A percentile compares a stretch with the other conserved stretches of the same genome.
phyloP scores from a whole-genome alignment of 2,888 invertebrate species.

The Odontothrips loti region DNA sequence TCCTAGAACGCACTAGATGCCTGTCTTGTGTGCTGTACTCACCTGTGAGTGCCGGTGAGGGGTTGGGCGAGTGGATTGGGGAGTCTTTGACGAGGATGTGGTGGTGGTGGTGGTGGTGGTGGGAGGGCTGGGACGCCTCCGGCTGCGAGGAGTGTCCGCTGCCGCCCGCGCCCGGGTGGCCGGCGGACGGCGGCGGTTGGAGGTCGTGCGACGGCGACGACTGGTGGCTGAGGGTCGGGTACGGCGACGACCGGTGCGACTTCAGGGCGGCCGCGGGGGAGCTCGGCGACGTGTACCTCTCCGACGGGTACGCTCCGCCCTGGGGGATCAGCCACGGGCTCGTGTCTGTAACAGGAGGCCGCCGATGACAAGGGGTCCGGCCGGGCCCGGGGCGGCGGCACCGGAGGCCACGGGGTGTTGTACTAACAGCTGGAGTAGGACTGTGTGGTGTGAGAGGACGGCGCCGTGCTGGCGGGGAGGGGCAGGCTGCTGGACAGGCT shows the following conservation, averaged over 20 bases:
- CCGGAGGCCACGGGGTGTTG: not conserved
- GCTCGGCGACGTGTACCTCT: constrained; percentile 30
- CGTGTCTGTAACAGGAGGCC: constrained; percentile 43
- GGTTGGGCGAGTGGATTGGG: not conserved
- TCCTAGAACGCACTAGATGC: too few species aligned
- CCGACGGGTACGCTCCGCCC: constrained; percentile 37
- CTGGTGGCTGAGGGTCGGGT: constrained; percentile 26
- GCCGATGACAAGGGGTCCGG: too few species aligned
- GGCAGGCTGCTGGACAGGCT: constrained; percentile 35
- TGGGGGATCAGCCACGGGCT: constrained; percentile 50
- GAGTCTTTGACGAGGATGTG: constrained; percentile 32
- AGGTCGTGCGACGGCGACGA: constrained; percentile 28
- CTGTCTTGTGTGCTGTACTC: too few species aligned
- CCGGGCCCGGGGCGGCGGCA: not conserved
- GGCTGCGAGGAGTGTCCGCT: constrained; percentile 30
- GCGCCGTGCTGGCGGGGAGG: constrained; percentile 34
- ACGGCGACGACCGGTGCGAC: constrained; percentile 15
- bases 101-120: constrained; percentile 33
- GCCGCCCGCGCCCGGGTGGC: constrained; percentile 27
- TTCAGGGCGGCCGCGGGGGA: constrained; percentile 13
- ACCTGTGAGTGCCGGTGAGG: not conserved
- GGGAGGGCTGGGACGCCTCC: constrained; percentile 27
- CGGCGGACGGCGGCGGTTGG: constrained; percentile 28
- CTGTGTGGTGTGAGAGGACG: constrained; percentile 32
- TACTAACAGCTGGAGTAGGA: constrained; percentile 31